phyloP scores from a whole-genome alignment of 2,113 vertebrate genomes.

The Aptenodytes forsteri region DNA sequence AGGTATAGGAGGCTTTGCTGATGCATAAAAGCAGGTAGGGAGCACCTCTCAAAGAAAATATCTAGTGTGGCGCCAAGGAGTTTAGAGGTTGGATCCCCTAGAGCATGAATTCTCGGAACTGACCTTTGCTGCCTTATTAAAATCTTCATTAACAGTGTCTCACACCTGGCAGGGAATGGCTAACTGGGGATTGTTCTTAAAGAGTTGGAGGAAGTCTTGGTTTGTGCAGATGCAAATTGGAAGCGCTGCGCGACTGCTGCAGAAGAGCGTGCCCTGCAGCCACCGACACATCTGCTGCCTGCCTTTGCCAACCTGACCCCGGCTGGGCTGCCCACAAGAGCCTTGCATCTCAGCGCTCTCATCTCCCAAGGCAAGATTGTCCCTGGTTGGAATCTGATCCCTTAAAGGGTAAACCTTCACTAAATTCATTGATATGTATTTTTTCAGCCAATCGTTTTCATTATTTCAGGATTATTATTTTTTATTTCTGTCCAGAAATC shows the following conservation, averaged over 20 bases:
- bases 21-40: not conserved
- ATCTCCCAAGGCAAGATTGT: not conserved
- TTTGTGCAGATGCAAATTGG: not conserved
- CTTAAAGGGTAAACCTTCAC: not conserved
- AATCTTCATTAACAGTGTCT: not conserved
- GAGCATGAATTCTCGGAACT: not conserved
- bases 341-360: not conserved
- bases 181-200: not conserved
- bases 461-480: not conserved
- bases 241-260: not conserved
- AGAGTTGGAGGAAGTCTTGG: not conserved
- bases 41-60: not conserved
- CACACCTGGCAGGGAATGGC: not conserved
- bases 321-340: not conserved
- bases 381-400: not conserved
- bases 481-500: not conserved
- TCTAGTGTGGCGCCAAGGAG: accelerated
- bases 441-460: not conserved
- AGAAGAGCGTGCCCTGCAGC: not conserved
- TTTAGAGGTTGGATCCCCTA: not conserved
- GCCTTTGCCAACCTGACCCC: not conserved
- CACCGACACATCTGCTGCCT: not conserved
- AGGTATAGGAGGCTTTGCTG: not conserved
- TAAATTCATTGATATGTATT: not conserved
- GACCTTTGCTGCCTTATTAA: not conserved